Evolutionary conservation across 2,113 vertebrate genomes (phyloP), one percentile per base, ranked within the genome.

Genomic region (Albula goreensis): DNA sequence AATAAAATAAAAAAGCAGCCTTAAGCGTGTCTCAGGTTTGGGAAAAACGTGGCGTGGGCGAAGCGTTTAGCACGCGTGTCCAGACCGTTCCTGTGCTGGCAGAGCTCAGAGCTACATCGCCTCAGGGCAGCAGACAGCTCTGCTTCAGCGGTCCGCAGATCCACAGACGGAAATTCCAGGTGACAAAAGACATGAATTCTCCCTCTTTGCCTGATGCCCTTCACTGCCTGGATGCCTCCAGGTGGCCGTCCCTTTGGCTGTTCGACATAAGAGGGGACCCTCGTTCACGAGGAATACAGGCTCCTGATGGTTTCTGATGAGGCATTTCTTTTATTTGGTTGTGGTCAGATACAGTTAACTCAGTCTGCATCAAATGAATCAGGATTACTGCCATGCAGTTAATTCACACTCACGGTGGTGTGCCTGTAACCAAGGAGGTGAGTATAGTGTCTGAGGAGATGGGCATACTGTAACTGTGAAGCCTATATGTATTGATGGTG

Each of bases 131-230:
- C 86, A 92, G 89, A 89, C 91, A 77, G 86, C 81, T 87, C 48
- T 82, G 49, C 89, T 92, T 92, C 90, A 88, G 86, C 7, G 89
- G 79, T 10, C 60, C 89, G 82, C 15, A 93, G 92, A 93, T 70
- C 89, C 88, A 92, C 5, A 80, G 92, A 94, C 91, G 63, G 51
- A 81, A 85, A 82, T 86, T 91, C 92, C 94, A 83, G 89, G 88
- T 57, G 82, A 53, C 77, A 89, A 92, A 88, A 92, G 57, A 3
- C 9, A 60, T 8, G 57, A 60, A 60, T 15, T 15, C 56, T 15
- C 0, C 17, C 60, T 19, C 1, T 8, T 2, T 22, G 2, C 60
- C 60, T 22, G 17, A 60, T 15, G 17, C 8, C 56, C 10, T 15
- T 60, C 56, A 10, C 56, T 12, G 11, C 17, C 56, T 12, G 2